These are phyloP conservation scores for Nesidiocoris tenuis DNA, from an alignment of 2,888 invertebrate species.

Conservation along the genomic window DNA sequence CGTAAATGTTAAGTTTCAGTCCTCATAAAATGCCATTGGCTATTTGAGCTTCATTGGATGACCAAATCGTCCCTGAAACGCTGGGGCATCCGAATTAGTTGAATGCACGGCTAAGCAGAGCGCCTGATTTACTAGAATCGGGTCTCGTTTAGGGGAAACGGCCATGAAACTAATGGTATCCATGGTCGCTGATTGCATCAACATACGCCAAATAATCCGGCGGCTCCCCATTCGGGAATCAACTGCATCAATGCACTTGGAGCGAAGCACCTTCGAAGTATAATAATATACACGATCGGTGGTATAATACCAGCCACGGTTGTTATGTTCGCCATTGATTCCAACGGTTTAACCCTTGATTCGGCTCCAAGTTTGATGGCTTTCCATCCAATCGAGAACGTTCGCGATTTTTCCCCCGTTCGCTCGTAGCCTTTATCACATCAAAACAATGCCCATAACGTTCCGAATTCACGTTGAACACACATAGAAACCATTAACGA, in stretches of 20 bases:
- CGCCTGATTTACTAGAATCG: not conserved
- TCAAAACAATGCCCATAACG: not conserved
- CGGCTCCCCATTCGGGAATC: not conserved
- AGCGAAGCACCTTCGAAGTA: not conserved
- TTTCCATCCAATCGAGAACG: conserved; percentile 33
- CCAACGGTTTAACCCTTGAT: not conserved
- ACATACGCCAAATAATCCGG: not conserved
- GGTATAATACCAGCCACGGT: not conserved
- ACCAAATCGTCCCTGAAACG: not conserved
- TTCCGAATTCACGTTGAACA: not conserved
- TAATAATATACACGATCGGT: not conserved
- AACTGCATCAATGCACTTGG: not conserved
- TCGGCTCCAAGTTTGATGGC: conserved; percentile 27
- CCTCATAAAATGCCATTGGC: no score
- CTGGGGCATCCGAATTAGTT: not conserved
- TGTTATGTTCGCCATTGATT: not conserved
- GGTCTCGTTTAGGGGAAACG: not conserved
- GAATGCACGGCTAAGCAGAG: not conserved
- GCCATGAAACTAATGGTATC: not conserved
- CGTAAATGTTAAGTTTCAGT: no score
- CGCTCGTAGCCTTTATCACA: not conserved
- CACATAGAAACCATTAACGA: not conserved
- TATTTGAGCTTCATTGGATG: not conserved
- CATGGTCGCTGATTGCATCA: not conserved
- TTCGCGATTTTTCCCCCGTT: not conserved